Conservation (phyloP, 2,797 vertebrate species). For the Sebastes melanostomus region DNA sequence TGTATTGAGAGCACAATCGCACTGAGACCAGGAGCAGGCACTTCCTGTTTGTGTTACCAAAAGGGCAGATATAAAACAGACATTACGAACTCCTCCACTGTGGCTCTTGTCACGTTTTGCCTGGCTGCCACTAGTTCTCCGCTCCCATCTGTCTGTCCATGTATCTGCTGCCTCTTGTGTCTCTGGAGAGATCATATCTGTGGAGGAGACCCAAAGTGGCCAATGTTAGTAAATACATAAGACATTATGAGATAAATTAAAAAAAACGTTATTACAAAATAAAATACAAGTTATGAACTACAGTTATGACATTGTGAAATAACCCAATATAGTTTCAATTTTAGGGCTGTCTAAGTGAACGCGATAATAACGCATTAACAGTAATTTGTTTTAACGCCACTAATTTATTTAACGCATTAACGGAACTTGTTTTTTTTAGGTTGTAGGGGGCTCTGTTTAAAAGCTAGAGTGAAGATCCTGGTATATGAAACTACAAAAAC, state of each 20-base stretch:
- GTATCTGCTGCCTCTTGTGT: not conserved
- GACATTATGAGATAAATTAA: not conserved
- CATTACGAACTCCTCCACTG: conserved; percentile 1
- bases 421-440: no score
- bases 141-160: not conserved
- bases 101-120: not conserved
- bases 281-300: not conserved
- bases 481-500: no score
- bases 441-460: no score
- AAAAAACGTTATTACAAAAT: no score
- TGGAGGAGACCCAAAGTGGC: not conserved
- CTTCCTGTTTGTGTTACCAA: conserved; percentile 71
- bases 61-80: conserved; percentile 43
- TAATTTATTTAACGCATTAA: no score
- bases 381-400: no score
- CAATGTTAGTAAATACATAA: not conserved
- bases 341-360: no score
- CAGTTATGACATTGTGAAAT: not conserved
- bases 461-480: no score
- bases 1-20: conserved; percentile 13
- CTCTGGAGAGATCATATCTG: not conserved
- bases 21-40: conserved; percentile 29
- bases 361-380: no score
- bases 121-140: not conserved
- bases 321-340: not conserved